A percentile compares a stretch with the other conserved stretches of the same genome.
Evolutionary conservation across 2,888 invertebrate species (phyloP).

Genomic region (Leptura quadrifasciata): DNA sequence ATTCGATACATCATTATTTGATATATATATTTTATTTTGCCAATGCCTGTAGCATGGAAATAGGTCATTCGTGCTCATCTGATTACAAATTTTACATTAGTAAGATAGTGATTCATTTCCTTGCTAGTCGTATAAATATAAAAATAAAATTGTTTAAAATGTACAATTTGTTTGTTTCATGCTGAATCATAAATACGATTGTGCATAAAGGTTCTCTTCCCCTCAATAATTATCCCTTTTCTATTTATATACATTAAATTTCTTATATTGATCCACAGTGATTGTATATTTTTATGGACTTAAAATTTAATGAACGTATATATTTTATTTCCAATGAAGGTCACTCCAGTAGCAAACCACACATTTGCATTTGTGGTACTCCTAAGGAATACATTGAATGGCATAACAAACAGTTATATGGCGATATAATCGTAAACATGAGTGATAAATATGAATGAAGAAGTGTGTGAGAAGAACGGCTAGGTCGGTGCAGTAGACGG

Average conservation of each 20-base stretch:
- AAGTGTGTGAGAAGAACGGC: slow-evolving; percentile 63
- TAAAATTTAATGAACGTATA: slow-evolving; percentile 7
- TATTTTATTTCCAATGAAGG: slow-evolving; percentile 31
- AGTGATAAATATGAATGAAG: slow-evolving; percentile 65
- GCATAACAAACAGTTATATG: slow-evolving; percentile 59
- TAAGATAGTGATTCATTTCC: no score
- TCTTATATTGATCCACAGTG: background rate
- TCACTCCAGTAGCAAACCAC: slow-evolving; percentile 40
- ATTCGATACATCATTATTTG: no score
- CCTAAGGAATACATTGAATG: slow-evolving; percentile 46
- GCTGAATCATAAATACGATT: no score
- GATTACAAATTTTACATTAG: no score
- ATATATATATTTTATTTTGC: no score
- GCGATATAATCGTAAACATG: slow-evolving; percentile 60
- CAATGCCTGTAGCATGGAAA: no score
- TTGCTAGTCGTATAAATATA: no score
- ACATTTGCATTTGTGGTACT: slow-evolving; percentile 41
- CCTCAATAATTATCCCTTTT: no score
- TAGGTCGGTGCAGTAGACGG: slow-evolving; percentile 42
- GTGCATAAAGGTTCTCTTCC: background rate
- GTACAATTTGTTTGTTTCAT: no score
- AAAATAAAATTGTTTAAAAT: no score
- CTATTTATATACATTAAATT: background rate
- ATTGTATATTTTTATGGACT: background rate
- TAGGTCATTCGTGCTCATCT: no score